Percentiles rank a stretch among this genome's conserved stretches.
Evolutionary conservation across 2,797 vertebrate genomes (phyloP).

Genomic region (Squalus acanthias): DNA sequence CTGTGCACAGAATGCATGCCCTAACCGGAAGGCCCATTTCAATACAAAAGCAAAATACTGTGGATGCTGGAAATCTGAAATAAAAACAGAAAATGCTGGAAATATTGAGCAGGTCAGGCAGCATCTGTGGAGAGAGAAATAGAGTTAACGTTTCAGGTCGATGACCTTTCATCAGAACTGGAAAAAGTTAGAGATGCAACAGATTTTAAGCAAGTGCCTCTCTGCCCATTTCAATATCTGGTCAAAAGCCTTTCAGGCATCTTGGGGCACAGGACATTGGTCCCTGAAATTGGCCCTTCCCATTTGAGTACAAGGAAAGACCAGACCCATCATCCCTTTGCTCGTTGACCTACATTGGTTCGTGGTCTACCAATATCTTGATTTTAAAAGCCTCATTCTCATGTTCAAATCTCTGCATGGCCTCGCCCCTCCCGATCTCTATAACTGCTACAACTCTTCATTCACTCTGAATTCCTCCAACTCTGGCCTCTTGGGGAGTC

Average conservation of each 20-base stretch:
- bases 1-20: neutral
- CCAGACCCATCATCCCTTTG: too few relatives aligned
- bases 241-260: neutral
- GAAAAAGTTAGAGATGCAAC: too few relatives aligned
- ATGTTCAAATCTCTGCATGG: neutral
- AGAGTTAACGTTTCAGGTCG: too few relatives aligned
- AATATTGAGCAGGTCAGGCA: too few relatives aligned
- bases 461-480: neutral
- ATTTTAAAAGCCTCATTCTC: neutral
- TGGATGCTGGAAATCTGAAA: too few relatives aligned
- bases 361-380: neutral
- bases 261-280: neutral
- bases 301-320: neutral
- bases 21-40: neutral
- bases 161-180: too few relatives aligned
- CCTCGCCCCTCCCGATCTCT: neutral
- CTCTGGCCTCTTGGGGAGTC: neutral
- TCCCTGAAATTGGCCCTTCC: neutral
- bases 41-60: neutral
- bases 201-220: too few relatives aligned
- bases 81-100: too few relatives aligned
- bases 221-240: neutral
- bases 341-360: neutral
- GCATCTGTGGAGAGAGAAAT: too few relatives aligned
- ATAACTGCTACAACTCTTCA: too few relatives aligned